These are phyloP conservation scores for Origma solitaria DNA, from an alignment of 2,113 vertebrate species.

Conservation along the genomic window DNA sequence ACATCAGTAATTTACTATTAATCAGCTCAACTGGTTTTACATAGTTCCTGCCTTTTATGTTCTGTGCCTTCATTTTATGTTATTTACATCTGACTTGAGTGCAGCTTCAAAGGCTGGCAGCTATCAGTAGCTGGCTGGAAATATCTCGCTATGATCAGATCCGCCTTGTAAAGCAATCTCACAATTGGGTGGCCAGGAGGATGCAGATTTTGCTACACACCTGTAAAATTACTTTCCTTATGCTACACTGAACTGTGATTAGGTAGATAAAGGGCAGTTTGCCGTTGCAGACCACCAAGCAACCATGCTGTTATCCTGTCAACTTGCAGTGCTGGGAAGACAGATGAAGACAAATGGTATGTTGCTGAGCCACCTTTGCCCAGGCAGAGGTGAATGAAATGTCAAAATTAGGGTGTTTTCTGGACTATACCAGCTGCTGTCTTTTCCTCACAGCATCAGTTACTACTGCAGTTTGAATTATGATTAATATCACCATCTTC, in stretches of 20 bases:
- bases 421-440: not conserved
- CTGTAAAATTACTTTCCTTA: slow-evolving; percentile 23
- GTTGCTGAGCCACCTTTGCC: not conserved
- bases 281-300: slow-evolving; percentile 6
- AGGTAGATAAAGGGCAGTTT: slow-evolving; percentile 28
- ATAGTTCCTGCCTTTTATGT: slow-evolving; percentile 51
- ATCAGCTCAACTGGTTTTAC: slow-evolving; percentile 54
- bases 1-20: slow-evolving; percentile 62
- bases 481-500: slow-evolving; percentile 12
- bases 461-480: not conserved
- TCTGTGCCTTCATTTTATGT: slow-evolving; percentile 49
- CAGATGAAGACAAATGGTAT: slow-evolving; percentile 35
- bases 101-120: slow-evolving; percentile 29
- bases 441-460: not conserved
- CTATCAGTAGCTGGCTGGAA: not conserved
- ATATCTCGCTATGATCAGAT: not conserved
- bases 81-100: slow-evolving; percentile 49
- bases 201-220: not conserved
- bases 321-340: not conserved
- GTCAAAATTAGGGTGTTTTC: not conserved
- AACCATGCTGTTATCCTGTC: not conserved
- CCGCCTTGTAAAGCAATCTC: not conserved
- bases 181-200: not conserved
- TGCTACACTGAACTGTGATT: not conserved
- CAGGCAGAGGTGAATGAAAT: slow-evolving; percentile 17